Evolutionary conservation across 64 coral and sea anemone species (phyloP), one percentile per base, ranked within the genome.

Genomic region (Pachyseris speciosa): DNA sequence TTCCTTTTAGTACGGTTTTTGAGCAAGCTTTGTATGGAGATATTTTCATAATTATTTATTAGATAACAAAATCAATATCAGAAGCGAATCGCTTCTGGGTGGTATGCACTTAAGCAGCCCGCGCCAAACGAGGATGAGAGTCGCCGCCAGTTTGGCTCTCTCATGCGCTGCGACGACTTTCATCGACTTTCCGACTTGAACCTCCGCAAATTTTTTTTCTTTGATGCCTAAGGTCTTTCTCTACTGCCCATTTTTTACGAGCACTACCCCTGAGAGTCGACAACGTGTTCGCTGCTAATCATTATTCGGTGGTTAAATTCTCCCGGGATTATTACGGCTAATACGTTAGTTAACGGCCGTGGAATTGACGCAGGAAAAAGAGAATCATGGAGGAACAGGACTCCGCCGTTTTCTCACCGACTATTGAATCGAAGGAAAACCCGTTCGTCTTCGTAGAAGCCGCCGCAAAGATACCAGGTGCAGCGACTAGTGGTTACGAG

Each of bases 231-330:
- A n/a, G n/a, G n/a, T n/a, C n/a, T n/a, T n/a, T n/a, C n/a, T n/a
- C n/a, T n/a, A n/a, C n/a, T n/a, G n/a, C n/a, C n/a, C n/a, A 0
- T 68, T 69, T 41, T 3, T 38, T 50, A 79, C 75, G 5, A 57
- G 19, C 75, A 36, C 75, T 57, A 79, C 75, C 75, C 75, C 49
- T 8, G 75, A 55, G 49, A 57, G 75, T 33, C 75, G 13, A 15
- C 17, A n/a, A 9, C 50, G 19, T 57, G 47, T 79, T 75, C 72
- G n/a, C 29, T 75, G n/a, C 66, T 74, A 74, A 74, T 74, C 63
- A 69, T n/a, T 41, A 81, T 81, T 61, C 53, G 33, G 30, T n/a
- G 29, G 16, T 55, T 39, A 59, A 80, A 28, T 12, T 7, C 7
- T 20, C 34, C 51, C 2, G 51, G 8, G 52, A 80, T 80, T 80